phyloP scores from a whole-genome alignment of 2,797 vertebrate species.

The Lepus townsendii region DNA sequence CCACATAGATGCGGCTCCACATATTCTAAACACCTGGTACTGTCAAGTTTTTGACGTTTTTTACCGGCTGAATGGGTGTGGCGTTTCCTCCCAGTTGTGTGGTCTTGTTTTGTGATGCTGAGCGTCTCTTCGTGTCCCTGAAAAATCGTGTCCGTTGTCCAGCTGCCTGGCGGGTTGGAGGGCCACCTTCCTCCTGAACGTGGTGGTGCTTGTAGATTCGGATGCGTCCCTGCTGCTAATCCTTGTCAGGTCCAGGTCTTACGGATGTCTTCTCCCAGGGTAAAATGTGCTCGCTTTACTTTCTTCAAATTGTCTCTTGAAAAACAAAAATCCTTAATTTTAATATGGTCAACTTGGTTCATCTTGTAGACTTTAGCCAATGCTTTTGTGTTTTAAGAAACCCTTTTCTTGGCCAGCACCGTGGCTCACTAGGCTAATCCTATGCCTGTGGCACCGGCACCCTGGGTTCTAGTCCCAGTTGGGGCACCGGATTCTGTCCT shows the following conservation, averaged over 20 bases:
- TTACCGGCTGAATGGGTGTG: background rate
- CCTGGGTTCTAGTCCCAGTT: too few species aligned
- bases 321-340: conserved; percentile 36
- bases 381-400: conserved; percentile 22
- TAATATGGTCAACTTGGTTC: background rate
- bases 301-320: background rate
- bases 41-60: background rate
- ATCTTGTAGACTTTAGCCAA: conserved; percentile 13
- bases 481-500: too few species aligned
- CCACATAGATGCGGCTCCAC: background rate
- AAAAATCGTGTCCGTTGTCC: background rate
- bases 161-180: background rate
- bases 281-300: background rate
- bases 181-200: background rate
- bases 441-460: too few species aligned
- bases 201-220: background rate
- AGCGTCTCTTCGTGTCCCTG: background rate
- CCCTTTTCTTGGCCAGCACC: background rate
- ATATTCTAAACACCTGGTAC: background rate
- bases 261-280: background rate
- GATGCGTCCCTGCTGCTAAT: background rate
- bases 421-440: too few species aligned
- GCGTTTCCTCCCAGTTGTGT: background rate
- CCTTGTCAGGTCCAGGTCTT: background rate
- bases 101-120: background rate